These are phyloP conservation scores for Nomada lathburiana DNA, from an alignment of 2,888 invertebrate species.

Conservation along the genomic window DNA sequence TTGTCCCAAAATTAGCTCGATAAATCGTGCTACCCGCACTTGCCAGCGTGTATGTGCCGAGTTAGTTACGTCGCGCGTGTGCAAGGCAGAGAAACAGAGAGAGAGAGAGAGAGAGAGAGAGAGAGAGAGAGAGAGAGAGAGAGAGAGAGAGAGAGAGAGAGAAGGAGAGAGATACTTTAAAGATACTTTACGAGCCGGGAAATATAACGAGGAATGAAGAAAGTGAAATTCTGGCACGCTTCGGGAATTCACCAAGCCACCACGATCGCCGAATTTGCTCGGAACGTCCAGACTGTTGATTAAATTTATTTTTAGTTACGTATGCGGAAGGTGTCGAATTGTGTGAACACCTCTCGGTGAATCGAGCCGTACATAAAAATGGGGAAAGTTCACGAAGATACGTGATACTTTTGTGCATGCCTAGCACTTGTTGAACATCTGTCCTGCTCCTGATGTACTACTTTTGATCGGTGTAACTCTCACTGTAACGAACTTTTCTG, in stretches of 20 bases:
- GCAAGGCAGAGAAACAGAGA: neutral
- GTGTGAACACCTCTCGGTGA: no score
- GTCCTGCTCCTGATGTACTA: no score
- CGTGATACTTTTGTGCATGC: no score
- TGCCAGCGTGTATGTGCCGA: neutral
- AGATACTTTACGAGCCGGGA: conserved; percentile 16
- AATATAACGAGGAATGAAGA: conserved; percentile 30
- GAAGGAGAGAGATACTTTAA: neutral
- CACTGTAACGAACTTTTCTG: no score
- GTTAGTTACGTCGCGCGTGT: conserved; percentile 24
- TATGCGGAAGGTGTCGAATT: no score
- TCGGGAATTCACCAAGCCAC: neutral
- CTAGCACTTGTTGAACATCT: neutral
- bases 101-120: neutral
- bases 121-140: conserved; percentile 2
- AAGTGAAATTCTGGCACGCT: conserved; percentile 19
- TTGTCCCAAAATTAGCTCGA: conserved; percentile 79
- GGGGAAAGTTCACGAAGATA: no score
- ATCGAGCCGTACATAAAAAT: no score
- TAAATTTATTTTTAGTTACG: conserved; percentile 1
- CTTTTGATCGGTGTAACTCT: no score
- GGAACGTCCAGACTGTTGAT: neutral
- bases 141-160: conserved; percentile 1
- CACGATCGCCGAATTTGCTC: neutral
- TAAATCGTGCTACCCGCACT: conserved; percentile 69